Evolutionary conservation across 2,113 vertebrate genomes (phyloP), one percentile per base, ranked within the genome.

Genomic region (Onychorhynchus coronatus): DNA sequence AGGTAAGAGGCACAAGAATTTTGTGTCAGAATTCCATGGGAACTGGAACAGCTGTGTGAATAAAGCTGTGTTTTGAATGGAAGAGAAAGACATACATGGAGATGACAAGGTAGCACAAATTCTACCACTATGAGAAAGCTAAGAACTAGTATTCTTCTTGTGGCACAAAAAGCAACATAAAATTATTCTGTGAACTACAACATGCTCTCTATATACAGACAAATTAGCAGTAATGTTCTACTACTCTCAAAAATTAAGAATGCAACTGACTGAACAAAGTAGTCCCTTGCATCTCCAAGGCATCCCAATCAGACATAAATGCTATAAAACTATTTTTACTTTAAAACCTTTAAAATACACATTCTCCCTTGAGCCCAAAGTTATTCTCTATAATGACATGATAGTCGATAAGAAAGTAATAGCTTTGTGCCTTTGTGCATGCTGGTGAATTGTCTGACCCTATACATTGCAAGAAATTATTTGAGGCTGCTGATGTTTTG

Each of bases 401-500:
- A 63, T 39, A 94, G 82, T 85, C 89, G 95, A 92, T 56, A 53
- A 92, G 91, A 83, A 93, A 93, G 93, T 68, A 96, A 97, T 72
- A 95, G 94, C 78, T 95, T 79, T 95, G 91, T 95, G 92, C 89
- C 80, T 97, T 90, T 96, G 92, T 97, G 94, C 93, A 82, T 83
- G 73, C 22, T 65, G 59, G 85, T 74, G 85, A 92, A 65, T 61
- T 47, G 52, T 67, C 91, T 98, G 96, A 97, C 93, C 90, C 77
- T 47, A 50, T 49, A 62, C 74, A 81, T 88, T 96, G 73, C 55
- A 62, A 93, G 72, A 87, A 85, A 95, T 79, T 56, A 96, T 59
- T 85, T 92, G 86, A 86, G 65, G 68, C 76, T 89, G 83, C 94
- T 4, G 8, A 79, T 94, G 89, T 44, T 95, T 93, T 65, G 86